A percentile compares a stretch with the other conserved stretches of the same genome.
Conservation (phyloP, 2,797 vertebrate species). For the Lemur catta region DNA sequence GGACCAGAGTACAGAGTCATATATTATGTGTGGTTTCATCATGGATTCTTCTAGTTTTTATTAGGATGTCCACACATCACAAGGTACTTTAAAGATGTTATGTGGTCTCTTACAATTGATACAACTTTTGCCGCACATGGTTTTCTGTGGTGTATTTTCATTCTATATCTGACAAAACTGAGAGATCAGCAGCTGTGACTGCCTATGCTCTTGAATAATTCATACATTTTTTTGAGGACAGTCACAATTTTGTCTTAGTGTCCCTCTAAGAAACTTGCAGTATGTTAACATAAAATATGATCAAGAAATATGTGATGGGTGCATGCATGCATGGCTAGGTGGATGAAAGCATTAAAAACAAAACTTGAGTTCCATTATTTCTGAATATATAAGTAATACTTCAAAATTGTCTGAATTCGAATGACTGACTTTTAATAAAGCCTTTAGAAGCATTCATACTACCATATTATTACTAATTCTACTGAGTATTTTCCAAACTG, state of each 20-base stretch:
- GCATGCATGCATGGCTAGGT: neutral
- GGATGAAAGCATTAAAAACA: slow-evolving; percentile 23
- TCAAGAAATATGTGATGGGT: slow-evolving; percentile 25
- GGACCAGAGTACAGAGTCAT: neutral
- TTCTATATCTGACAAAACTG: neutral
- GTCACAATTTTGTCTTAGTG: neutral
- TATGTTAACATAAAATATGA: slow-evolving; percentile 26
- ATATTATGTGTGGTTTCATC: neutral
- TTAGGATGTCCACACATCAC: neutral
- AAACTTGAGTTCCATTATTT: slow-evolving; percentile 46
- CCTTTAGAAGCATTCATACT: neutral
- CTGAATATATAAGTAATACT: slow-evolving; percentile 35
- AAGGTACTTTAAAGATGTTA: neutral
- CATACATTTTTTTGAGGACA: neutral
- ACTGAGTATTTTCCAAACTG: slow-evolving; percentile 27
- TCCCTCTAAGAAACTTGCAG: neutral
- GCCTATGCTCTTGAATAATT: neutral
- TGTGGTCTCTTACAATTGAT: neutral
- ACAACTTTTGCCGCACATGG: neutral
- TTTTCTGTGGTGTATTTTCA: neutral
- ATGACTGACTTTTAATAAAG: slow-evolving; percentile 35
- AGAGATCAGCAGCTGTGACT: neutral
- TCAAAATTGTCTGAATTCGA: slow-evolving; percentile 55
- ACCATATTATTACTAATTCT: neutral
- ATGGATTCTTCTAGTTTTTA: neutral